Percentiles rank a stretch among this genome's conserved stretches.
phyloP scores from a whole-genome alignment of 2,888 invertebrate genomes.

The Drosophila falleni region DNA sequence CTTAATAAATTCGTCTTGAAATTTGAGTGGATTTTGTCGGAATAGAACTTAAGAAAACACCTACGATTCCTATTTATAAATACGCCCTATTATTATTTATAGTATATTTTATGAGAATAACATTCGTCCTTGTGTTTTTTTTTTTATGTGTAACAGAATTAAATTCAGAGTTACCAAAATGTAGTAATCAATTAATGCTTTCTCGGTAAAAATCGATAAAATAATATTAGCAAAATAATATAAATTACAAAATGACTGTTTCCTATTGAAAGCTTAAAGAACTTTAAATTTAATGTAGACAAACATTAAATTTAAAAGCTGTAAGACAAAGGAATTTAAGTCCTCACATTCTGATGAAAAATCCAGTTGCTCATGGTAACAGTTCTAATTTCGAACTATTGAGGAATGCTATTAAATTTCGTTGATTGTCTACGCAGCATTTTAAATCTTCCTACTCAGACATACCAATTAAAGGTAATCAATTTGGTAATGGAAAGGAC shows the following conservation, averaged over 20 bases:
- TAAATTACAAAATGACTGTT: no score
- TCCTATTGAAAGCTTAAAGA: background rate
- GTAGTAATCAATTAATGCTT: background rate
- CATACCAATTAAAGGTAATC: constrained; percentile 14
- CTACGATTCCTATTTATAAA: constrained; percentile 1
- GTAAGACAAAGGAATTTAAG: background rate
- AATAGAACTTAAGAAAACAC: constrained; percentile 5
- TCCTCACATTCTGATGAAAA: constrained; percentile 2
- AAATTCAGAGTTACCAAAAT: background rate
- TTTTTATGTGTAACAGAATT: no score
- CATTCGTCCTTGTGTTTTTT: no score
- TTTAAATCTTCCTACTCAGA: background rate
- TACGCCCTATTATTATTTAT: background rate
- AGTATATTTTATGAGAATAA: background rate
- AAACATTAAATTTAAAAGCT: background rate
- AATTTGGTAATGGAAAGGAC: constrained; percentile 8
- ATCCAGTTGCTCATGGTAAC: background rate
- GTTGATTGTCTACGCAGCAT: background rate
- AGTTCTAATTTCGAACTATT: constrained; percentile 11
- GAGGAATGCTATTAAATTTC: constrained; percentile 8
- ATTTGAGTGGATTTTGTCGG: background rate
- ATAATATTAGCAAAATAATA: background rate
- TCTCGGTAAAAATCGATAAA: background rate
- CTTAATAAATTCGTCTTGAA: constrained; percentile 1
- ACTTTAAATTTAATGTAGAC: background rate